phyloP scores from a whole-genome alignment of 2,888 invertebrate genomes.

The Oscheius sp. region DNA sequence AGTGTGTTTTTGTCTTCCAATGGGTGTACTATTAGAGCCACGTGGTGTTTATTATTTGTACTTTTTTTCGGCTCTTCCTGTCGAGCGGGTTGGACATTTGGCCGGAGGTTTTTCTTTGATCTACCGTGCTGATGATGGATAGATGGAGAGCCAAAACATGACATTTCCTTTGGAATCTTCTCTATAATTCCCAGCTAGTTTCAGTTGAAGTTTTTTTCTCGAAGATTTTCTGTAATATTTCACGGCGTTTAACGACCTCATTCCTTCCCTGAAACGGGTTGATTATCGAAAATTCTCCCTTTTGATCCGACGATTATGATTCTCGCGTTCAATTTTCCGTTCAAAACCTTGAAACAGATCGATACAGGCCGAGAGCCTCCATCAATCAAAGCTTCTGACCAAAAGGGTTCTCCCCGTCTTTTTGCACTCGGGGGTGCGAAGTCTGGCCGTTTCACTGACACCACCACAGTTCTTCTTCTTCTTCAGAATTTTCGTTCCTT shows the following conservation, averaged over 20 bases:
- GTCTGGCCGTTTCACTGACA: not conserved
- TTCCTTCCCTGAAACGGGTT: not conserved
- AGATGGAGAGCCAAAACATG: too few relatives aligned
- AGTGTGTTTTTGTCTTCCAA: too few relatives aligned
- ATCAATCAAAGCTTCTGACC: too few relatives aligned
- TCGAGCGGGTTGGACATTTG: too few relatives aligned
- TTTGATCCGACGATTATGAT: not conserved
- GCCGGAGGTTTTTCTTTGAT: too few relatives aligned
- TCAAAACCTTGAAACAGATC: not conserved
- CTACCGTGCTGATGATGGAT: too few relatives aligned
- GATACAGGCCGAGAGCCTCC: not conserved
- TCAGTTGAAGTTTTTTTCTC: too few relatives aligned
- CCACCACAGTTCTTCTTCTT: not conserved
- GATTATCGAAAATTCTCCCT: conserved; percentile 11
- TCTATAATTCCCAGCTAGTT: not conserved
- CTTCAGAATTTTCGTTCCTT: not conserved
- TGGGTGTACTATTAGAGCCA: too few relatives aligned
- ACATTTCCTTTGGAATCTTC: not conserved
- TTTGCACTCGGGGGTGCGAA: too few relatives aligned
- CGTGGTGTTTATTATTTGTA: too few relatives aligned
- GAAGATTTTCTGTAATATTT: not conserved
- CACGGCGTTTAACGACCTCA: not conserved
- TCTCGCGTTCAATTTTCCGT: not conserved
- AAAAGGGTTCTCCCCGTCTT: too few relatives aligned
- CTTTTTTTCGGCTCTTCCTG: too few relatives aligned